Evolutionary conservation across 1,140 invertebrate species (phyloP).

Genomic region (Sitophilus oryzae): DNA sequence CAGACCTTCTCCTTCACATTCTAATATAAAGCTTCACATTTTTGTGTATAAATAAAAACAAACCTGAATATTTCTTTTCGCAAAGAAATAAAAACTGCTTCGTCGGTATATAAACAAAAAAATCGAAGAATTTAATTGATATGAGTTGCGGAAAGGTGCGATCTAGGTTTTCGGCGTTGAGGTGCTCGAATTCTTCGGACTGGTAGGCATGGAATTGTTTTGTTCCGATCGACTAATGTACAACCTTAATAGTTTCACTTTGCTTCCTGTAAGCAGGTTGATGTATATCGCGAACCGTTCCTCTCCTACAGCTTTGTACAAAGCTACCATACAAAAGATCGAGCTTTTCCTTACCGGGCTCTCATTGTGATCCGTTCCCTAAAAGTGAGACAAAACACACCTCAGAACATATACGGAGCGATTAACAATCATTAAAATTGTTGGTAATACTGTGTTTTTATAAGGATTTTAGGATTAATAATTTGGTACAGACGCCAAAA

Average conservation of each 20-base stretch:
- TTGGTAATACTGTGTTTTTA: too few relatives aligned
- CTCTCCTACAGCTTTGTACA: conserved; percentile 81
- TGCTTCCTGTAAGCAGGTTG: conserved; percentile 73
- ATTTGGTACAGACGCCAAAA: too few relatives aligned
- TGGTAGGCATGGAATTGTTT: conserved; percentile 29
- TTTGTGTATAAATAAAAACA: background rate
- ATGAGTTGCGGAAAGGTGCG: background rate
- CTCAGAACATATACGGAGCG: too few relatives aligned
- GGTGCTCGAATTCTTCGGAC: conserved; percentile 31
- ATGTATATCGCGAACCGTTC: conserved; percentile 74
- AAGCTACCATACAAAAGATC: conserved; percentile 92
- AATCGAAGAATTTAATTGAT: background rate
- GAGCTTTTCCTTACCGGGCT: conserved; percentile 88
- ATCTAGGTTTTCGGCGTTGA: conserved; percentile 9
- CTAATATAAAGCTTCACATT: background rate
- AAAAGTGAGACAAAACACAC: conserved; percentile 29
- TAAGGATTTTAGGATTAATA: too few relatives aligned
- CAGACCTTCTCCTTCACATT: background rate
- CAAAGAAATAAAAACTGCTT: background rate
- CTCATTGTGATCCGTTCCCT: conserved; percentile 83
- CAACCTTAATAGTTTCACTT: conserved; percentile 47
- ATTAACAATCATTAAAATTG: too few relatives aligned
- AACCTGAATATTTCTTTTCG: background rate
- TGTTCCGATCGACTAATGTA: conserved; percentile 38
- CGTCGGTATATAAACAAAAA: background rate